Evolutionary conservation across 1,140 invertebrate species (phyloP).

Genomic region (Ylistrum balloti): DNA sequence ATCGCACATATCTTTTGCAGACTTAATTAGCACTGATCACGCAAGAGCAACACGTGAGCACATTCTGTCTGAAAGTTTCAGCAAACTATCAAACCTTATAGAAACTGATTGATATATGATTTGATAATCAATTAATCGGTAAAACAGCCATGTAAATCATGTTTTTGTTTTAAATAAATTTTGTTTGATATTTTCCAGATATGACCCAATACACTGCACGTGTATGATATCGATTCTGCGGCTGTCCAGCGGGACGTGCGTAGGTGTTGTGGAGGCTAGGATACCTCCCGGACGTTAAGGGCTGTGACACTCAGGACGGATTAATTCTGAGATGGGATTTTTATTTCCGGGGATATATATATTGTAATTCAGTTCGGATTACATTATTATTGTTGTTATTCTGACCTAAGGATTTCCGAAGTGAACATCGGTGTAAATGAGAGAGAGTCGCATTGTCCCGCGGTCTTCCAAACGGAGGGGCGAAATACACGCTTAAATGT

Average conservation of each 20-base stretch:
- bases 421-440: neutral
- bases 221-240: neutral
- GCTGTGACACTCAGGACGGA: neutral
- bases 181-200: slow-evolving; percentile 13
- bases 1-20: neutral
- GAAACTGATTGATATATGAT: no score
- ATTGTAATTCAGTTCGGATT: neutral
- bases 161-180: no score
- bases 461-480: neutral
- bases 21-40: neutral
- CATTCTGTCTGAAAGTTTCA: no score
- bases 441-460: neutral
- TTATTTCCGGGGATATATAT: slow-evolving; percentile 10
- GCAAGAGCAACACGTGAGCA: no score
- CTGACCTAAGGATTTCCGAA: neutral
- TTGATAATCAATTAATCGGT: no score
- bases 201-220: neutral
- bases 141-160: no score
- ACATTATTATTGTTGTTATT: neutral
- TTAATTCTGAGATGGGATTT: neutral
- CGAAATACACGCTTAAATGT: neutral
- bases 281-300: neutral
- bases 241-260: neutral
- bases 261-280: neutral
- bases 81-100: no score